phyloP scores from a whole-genome alignment of 2,888 invertebrate genomes.

The Agonopterix subpropinquella region DNA sequence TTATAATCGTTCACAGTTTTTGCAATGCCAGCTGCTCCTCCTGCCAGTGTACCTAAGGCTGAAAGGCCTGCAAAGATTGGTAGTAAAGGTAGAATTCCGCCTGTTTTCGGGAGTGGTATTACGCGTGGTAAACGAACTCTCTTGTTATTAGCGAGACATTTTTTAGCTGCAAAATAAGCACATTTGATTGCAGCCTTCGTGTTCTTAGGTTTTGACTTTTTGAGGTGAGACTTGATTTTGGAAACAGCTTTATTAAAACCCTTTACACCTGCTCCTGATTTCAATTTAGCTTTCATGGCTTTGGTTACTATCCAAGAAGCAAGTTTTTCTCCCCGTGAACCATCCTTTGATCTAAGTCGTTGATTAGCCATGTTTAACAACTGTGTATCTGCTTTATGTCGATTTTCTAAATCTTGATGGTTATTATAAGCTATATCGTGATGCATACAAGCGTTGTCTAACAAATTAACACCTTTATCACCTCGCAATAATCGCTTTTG shows the following conservation, averaged over 20 bases:
- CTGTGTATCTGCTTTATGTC: slow-evolving; percentile 33
- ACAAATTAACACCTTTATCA: slow-evolving; percentile 24
- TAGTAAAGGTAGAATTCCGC: slow-evolving; percentile 31
- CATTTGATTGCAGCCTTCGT: slow-evolving; percentile 4
- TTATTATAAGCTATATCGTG: slow-evolving; percentile 19
- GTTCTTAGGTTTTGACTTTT: slow-evolving; percentile 3
- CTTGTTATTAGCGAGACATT: neutral
- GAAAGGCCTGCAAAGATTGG: slow-evolving; percentile 33
- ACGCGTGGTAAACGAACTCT: slow-evolving; percentile 2
- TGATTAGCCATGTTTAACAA: slow-evolving; percentile 15
- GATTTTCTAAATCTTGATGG: slow-evolving; percentile 11
- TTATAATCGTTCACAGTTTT: slow-evolving; percentile 28
- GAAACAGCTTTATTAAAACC: neutral
- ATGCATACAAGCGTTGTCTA: slow-evolving; percentile 17
- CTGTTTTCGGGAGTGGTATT: slow-evolving; percentile 30
- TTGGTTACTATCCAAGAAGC: slow-evolving; percentile 24
- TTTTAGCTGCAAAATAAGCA: slow-evolving; percentile 7
- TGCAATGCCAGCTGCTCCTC: slow-evolving; percentile 31
- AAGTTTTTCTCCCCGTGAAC: slow-evolving; percentile 25
- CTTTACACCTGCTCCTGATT: slow-evolving; percentile 4
- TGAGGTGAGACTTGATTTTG: neutral
- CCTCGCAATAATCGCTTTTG: slow-evolving; percentile 27
- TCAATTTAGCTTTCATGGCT: slow-evolving; percentile 30
- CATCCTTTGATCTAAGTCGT: neutral
- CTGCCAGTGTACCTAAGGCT: slow-evolving; percentile 30